Conservation (phyloP, 2,113 vertebrate genomes). For the Leucopternis melanops region DNA sequence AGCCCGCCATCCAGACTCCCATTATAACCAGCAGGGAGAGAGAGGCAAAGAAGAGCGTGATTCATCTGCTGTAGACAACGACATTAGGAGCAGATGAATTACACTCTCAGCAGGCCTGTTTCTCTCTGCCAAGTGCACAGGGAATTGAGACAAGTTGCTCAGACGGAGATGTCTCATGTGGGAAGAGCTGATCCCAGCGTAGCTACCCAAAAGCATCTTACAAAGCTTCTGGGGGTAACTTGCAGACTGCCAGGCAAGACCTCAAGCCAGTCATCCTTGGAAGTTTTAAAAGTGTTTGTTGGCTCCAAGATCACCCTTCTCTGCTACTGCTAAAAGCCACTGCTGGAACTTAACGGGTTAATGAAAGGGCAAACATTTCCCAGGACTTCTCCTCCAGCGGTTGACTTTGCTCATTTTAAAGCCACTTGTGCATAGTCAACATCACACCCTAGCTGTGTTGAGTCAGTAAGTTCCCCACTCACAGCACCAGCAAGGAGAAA, state of each 20-base stretch:
- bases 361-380: neutral
- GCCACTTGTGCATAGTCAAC: neutral
- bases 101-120: neutral
- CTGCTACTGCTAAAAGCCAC: neutral
- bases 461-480: neutral
- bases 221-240: neutral
- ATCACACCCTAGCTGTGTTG: neutral
- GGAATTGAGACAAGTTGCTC: neutral
- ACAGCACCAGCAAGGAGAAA: neutral
- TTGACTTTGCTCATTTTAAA: neutral
- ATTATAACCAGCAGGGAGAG: neutral
- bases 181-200: neutral
- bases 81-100: neutral
- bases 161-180: neutral
- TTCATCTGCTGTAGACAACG: neutral
- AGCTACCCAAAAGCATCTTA: neutral
- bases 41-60: neutral
- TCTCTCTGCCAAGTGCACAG: neutral
- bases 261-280: neutral
- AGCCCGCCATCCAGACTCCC: neutral
- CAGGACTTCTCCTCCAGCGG: neutral
- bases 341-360: neutral
- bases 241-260: neutral
- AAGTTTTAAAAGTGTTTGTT: neutral
- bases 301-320: neutral